A percentile compares a stretch with the other conserved stretches of the same genome.
Conservation (phyloP, 2,797 vertebrate species). For the Labeo calbasu region DNA sequence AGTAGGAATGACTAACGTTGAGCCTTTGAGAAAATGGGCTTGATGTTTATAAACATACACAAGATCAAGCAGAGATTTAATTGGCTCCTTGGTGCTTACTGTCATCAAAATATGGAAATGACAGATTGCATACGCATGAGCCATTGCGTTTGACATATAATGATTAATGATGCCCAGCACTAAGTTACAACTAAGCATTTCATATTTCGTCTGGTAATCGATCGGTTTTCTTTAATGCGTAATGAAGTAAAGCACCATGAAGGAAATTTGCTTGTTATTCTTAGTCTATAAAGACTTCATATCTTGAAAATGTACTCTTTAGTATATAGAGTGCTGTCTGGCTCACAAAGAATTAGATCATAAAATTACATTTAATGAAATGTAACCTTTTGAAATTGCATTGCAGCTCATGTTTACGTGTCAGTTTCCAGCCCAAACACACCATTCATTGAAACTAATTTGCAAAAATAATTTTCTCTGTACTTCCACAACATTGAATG, state of each 20-base stretch:
- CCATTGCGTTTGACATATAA: background rate
- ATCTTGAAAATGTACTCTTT: background rate
- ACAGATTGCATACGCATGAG: conserved; percentile 16
- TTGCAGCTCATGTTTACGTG: background rate
- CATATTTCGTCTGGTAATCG: conserved; percentile 1
- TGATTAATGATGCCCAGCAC: conserved; percentile 9
- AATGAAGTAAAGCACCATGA: background rate
- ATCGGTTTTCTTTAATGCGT: background rate
- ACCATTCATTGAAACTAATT: background rate
- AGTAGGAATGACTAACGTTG: conserved; percentile 15
- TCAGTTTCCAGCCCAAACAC: background rate
- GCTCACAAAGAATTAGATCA: background rate
- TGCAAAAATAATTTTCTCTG: background rate
- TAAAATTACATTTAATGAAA: background rate
- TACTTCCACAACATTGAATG: background rate
- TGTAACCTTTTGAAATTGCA: background rate
- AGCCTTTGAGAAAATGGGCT: conserved; percentile 50
- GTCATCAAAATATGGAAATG: conserved; percentile 40
- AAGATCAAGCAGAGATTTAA: conserved; percentile 42
- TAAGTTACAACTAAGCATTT: conserved; percentile 2
- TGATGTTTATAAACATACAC: conserved; percentile 35
- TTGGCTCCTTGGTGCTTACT: conserved; percentile 44
- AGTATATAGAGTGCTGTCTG: background rate
- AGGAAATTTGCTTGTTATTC: background rate
- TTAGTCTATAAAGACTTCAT: background rate